Conservation (phyloP, 1,140 invertebrate species). For the Brachionus rotundiformis region DNA sequence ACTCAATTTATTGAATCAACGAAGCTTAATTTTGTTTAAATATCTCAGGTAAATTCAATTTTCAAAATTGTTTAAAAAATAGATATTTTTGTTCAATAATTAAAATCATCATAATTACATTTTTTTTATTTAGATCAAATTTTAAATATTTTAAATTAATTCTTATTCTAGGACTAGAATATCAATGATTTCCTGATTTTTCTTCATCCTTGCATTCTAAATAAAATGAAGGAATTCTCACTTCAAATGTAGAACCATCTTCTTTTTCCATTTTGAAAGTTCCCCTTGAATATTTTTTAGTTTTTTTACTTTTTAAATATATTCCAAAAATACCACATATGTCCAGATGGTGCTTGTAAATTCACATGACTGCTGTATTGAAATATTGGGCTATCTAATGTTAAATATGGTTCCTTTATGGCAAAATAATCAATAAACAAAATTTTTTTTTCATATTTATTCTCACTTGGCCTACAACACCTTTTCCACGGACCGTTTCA, state of each 20-base stretch:
- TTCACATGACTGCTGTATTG: conserved; percentile 96
- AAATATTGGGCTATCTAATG: conserved; percentile 83
- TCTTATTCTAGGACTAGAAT: background rate
- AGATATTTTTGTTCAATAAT: background rate
- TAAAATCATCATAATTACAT: background rate
- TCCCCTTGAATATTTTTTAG: too few species aligned
- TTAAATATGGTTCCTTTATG: conserved; percentile 86
- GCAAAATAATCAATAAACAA: too few species aligned
- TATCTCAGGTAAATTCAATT: too few species aligned
- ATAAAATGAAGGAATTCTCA: conserved; percentile 91
- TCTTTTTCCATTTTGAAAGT: conserved; percentile 93
- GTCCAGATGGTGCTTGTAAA: conserved; percentile 91
- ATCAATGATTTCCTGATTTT: background rate
- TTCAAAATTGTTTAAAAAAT: too few species aligned
- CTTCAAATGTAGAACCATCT: conserved; percentile 92
- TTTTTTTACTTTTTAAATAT: background rate
- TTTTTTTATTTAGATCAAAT: background rate
- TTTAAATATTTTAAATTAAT: background rate
- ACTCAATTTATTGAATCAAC: too few species aligned
- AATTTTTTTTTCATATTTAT: background rate
- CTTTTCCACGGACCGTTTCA: conserved; percentile 87
- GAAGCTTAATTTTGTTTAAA: too few species aligned
- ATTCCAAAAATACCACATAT: conserved; percentile 78
- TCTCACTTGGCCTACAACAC: conserved; percentile 80
- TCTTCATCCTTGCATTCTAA: conserved; percentile 66